Evolutionary conservation across 1,140 invertebrate genomes (phyloP).

Genomic region (Macrocentrus cingulum): DNA sequence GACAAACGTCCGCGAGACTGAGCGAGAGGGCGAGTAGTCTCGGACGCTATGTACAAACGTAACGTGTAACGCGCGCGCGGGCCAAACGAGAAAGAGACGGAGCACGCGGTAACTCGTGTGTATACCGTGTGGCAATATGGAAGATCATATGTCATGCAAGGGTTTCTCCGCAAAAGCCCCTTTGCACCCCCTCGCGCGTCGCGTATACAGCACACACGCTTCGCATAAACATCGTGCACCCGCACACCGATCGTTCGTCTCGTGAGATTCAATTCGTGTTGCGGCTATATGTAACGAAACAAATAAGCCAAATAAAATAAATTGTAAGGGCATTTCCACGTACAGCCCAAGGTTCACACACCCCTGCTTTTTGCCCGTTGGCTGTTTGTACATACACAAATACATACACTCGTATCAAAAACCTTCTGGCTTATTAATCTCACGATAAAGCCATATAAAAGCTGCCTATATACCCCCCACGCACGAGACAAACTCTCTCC

Average conservation of each 20-base stretch:
- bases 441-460: slow-evolving; percentile 49
- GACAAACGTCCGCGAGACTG: slow-evolving; percentile 29
- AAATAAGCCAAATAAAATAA: slow-evolving; percentile 18
- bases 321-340: slow-evolving; percentile 1
- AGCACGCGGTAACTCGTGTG: neutral
- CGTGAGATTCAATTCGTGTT: slow-evolving; percentile 20
- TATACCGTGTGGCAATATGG: slow-evolving; percentile 33
- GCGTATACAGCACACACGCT: slow-evolving; percentile 19
- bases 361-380: neutral
- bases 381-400: slow-evolving; percentile 9
- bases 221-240: slow-evolving; percentile 18
- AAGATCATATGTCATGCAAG: slow-evolving; percentile 43
- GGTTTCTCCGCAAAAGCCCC: slow-evolving; percentile 10
- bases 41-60: neutral
- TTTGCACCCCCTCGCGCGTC: slow-evolving; percentile 1
- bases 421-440: slow-evolving; percentile 46
- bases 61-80: neutral
- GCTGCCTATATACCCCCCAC: too few relatives aligned
- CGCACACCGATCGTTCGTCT: slow-evolving; percentile 6
- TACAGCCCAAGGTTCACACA: neutral
- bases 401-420: neutral
- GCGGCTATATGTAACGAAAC: slow-evolving; percentile 6
- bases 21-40: slow-evolving; percentile 5
- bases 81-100: neutral
- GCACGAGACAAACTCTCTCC: slow-evolving; percentile 40